A percentile compares a stretch with the other conserved stretches of the same genome.
phyloP scores from a whole-genome alignment of 2,113 vertebrate genomes.

The Callithrix jacchus region DNA sequence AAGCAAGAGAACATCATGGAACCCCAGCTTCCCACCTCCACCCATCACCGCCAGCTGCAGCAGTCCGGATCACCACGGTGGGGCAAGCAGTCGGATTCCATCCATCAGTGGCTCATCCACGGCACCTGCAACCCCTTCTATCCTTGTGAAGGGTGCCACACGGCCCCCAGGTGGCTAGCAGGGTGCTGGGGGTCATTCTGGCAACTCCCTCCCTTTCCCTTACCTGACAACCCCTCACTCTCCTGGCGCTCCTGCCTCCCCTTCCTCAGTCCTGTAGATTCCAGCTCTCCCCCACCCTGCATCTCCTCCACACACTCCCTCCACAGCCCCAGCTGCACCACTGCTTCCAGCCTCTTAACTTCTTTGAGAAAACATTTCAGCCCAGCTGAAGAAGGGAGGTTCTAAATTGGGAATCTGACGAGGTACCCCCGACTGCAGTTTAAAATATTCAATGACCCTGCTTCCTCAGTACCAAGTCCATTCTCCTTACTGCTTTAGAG shows the following conservation, averaged over 20 bases:
- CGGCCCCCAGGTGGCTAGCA: too few species aligned
- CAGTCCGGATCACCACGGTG: neutral
- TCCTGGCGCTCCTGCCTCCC: neutral
- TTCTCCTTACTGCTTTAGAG: neutral
- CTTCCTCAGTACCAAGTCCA: neutral
- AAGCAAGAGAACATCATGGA: too few species aligned
- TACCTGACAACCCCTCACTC: rapidly evolving
- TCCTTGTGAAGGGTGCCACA: rapidly evolving
- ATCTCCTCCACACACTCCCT: too few species aligned
- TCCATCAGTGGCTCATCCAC: rapidly evolving
- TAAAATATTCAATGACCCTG: neutral
- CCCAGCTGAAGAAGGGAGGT: neutral
- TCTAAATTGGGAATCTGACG: neutral
- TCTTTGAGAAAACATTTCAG: neutral
- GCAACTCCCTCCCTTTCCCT: too few species aligned
- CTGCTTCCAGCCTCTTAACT: neutral
- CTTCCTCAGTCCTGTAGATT: neutral
- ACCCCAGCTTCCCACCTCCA: neutral
- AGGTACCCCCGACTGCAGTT: neutral
- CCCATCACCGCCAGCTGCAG: rapidly evolving
- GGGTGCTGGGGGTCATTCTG: neutral
- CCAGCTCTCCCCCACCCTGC: rapidly evolving
- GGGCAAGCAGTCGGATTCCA: neutral
- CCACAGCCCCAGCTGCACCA: neutral
- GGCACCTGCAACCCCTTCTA: too few species aligned